Conservation (phyloP, 2,113 vertebrate species). For the Ceyx margarethae region DNA sequence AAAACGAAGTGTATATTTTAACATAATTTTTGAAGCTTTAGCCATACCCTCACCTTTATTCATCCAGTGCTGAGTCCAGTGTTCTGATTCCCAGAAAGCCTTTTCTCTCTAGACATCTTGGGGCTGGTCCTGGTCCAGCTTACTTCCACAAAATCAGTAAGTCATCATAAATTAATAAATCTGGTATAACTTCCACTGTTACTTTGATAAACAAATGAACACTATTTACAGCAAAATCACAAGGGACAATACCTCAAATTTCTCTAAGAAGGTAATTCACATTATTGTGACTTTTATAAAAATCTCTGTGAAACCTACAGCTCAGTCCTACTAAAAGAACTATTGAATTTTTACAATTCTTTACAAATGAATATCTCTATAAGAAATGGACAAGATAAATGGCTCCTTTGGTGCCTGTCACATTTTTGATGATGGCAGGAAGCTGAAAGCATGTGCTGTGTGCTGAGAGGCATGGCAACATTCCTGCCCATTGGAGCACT, state of each 20-base stretch:
- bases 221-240: not conserved
- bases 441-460: not conserved
- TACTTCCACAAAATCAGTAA: not conserved
- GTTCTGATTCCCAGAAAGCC: not conserved
- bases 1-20: not conserved
- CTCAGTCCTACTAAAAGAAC: not conserved
- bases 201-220: not conserved
- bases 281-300: not conserved
- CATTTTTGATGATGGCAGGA: not conserved
- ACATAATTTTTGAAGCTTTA: not conserved
- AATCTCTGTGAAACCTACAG: not conserved
- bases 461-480: not conserved
- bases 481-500: not conserved
- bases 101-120: not conserved
- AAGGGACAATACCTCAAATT: not conserved
- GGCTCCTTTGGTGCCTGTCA: not conserved
- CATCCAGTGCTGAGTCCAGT: not conserved
- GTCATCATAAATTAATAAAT: not conserved
- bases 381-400: not conserved
- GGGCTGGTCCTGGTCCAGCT: not conserved
- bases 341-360: not conserved
- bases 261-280: not conserved
- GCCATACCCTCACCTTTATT: not conserved
- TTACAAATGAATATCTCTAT: slow-evolving; percentile 13
- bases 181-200: not conserved